Base-by-base conservation (phyloP, 30 jellyfish, hydroid and myxozoan genomes). In the Chironex yamaguchii region DNA sequence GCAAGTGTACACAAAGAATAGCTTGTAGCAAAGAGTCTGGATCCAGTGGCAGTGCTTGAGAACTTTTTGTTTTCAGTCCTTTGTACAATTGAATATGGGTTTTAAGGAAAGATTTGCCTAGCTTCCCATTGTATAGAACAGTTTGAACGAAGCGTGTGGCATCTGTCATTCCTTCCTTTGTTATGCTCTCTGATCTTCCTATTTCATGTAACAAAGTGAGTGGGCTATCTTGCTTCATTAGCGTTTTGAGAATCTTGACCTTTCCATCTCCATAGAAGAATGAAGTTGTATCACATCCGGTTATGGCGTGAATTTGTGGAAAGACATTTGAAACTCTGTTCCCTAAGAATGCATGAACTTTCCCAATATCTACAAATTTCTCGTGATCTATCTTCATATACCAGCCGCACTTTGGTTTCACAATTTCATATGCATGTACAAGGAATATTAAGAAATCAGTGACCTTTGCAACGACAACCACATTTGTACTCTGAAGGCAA, bases 181-280 rank as follows among this genome's bases (percentile, higher is more conserved):
- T 4, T 33, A 73, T 3, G 2, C 21, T 34, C 29, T 73, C 31
- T 26, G 42, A 17, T 36, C 4, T 1, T 9, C 84, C 87, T 3
- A 73, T 13, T 22, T 49, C 29, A 13, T 73, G 33, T 34, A 73
- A 26, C 6, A 34, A 21, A 48, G 25, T 29, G 12, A 73, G 36
- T 11, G 49, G 29, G 17, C 29, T 78, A 36, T 34, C 36, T n/a
- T 42, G 11, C 28, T 51, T 50, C 29, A 22, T 50, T n/a, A 73
- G 4, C 31, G 42, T 73, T 12, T 73, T 73, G 13, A 71, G 21
- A 21, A 73, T 36, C 50, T 51, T 73, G 29, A 36, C 34, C 29
- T 73, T 73, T 23, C 87, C 87, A 3, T 36, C 87, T 21, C 87
- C 87, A 35, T 9, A 50, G 83, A 73, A 73, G 34, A 34, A 73